Evolutionary conservation across 2,113 vertebrate species (phyloP).

Genomic region (Cynopterus brachyotis): DNA sequence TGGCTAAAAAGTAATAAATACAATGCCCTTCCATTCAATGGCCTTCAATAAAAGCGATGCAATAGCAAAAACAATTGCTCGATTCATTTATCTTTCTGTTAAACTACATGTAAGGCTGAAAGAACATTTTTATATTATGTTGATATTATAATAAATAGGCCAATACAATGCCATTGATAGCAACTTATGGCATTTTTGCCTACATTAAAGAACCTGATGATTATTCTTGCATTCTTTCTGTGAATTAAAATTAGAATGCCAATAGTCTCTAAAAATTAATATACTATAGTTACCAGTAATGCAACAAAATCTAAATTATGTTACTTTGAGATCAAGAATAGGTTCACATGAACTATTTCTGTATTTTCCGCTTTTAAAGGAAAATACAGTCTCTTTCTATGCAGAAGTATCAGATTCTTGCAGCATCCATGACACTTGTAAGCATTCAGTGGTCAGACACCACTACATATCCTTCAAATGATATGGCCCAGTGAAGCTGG

Average conservation of each 20-base stretch:
- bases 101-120: conserved; percentile 17
- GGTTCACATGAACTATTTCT: conserved; percentile 51
- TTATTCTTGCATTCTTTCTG: not conserved
- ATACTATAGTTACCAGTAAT: not conserved
- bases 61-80: conserved; percentile 4
- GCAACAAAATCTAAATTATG: not conserved
- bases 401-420: conserved; percentile 82
- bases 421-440: conserved; percentile 86
- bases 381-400: conserved; percentile 69
- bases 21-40: not conserved
- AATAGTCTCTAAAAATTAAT: not conserved
- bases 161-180: conserved; percentile 4
- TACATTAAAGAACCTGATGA: conserved; percentile 39
- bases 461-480: conserved; percentile 87
- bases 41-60: conserved; percentile 39
- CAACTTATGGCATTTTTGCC: not conserved
- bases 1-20: conserved; percentile 28
- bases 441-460: conserved; percentile 85
- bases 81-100: conserved; percentile 19
- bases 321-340: conserved; percentile 44
- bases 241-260: conserved; percentile 39
- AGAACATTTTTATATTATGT: not conserved
- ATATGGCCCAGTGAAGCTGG: conserved; percentile 86
- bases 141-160: not conserved
- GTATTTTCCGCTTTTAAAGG: not conserved